Base-by-base conservation (phyloP, 1,140 invertebrate species). In the Druon quercuslanigerum region DNA sequence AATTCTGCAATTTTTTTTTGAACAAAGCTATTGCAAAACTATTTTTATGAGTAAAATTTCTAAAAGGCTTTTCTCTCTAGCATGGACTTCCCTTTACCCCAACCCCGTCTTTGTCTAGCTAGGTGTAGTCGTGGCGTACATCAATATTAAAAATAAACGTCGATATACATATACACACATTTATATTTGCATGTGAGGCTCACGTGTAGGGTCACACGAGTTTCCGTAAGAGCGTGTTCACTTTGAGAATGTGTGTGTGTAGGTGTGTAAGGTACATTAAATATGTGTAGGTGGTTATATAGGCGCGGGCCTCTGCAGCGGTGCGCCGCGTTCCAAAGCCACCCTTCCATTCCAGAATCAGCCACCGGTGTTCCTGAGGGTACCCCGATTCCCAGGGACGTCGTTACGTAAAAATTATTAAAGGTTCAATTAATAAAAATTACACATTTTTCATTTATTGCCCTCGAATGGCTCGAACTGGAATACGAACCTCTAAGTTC, bases 341-440 rank as follows among this genome's bases (percentile, higher is more conserved):
- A 56, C 75, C 60, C 75, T 56, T 70, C 50, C 75, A 54, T 71
- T 40, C 66, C 66, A 51, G n/a, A 51, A 25, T 9, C 19, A 20
- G 16, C 52, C 60, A 66, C 60, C 57, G 57, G 57, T 66, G 57
- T 66, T 66, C 57, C 60, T 66, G 60, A 66, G 60, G 25, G 60
- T 16, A 66, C 60, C 14, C 16, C 60, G 25, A 66, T 66, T 66
- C 25, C 60, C 60, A 66, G 60, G 60, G 60, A 66, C 25, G 60
- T 66, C 60, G 60, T 66, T 46, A 66, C 60, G 81, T 25, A 78
- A 84, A 87, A 88, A 88, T 87, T 88, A 88, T 87, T 87, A 87
- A 87, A 87, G 85, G 84, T 84, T 81, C 82, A 87, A 87, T 88
- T 87, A 88, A 87, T 87, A 87, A 87, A 87, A 88, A 88, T 87